phyloP scores from a whole-genome alignment of 2,113 vertebrate species.

The Donacobius atricapilla region DNA sequence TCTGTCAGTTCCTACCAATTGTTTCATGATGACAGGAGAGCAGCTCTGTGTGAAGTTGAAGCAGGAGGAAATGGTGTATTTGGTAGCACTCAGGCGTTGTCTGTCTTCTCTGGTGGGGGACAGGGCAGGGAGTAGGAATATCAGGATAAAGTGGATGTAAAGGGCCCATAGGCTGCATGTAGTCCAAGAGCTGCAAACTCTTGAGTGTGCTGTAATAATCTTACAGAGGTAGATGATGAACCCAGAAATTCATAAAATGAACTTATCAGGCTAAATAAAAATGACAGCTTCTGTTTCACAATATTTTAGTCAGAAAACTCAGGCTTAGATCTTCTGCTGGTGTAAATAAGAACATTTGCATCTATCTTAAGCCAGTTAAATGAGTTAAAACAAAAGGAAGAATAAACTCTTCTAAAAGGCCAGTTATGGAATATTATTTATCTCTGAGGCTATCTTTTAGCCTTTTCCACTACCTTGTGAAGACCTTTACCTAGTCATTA shows the following conservation, averaged over 20 bases:
- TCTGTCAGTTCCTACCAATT: neutral
- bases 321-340: neutral
- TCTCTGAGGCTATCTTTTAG: neutral
- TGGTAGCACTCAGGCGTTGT: neutral
- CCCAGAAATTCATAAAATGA: neutral
- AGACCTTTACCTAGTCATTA: neutral
- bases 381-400: neutral
- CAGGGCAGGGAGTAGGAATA: neutral
- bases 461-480: neutral
- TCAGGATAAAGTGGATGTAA: neutral
- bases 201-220: neutral
- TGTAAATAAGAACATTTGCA: neutral
- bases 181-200: neutral
- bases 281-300: neutral
- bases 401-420: neutral
- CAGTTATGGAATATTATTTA: neutral
- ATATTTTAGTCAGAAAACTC: neutral
- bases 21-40: neutral
- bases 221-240: neutral
- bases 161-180: too few relatives aligned
- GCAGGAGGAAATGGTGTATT: neutral
- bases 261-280: neutral
- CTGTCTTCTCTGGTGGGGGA: rapidly evolving
- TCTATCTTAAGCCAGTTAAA: neutral
- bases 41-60: neutral